These are phyloP conservation scores for Erebia palarica DNA, from an alignment of 2,888 invertebrate genomes.

Conservation along the genomic window DNA sequence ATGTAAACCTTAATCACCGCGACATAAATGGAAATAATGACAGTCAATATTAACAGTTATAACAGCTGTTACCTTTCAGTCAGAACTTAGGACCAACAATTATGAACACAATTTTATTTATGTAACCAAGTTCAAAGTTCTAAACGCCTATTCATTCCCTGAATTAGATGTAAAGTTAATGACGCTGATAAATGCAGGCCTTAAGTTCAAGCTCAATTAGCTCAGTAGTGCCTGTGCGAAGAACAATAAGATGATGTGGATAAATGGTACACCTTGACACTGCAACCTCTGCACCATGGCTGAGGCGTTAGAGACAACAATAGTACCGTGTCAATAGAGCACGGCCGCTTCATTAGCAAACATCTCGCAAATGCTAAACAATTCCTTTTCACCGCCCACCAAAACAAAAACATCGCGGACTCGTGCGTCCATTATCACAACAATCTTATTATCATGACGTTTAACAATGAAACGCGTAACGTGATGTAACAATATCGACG, in stretches of 20 bases:
- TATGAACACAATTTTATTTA: too few relatives aligned
- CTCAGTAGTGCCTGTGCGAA: slow-evolving; percentile 38
- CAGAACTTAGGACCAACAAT: not conserved
- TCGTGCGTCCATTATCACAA: slow-evolving; percentile 20
- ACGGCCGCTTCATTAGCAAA: slow-evolving; percentile 61
- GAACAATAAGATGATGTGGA: slow-evolving; percentile 38
- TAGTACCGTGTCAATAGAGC: slow-evolving; percentile 66
- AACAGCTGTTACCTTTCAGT: not conserved
- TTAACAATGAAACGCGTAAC: slow-evolving; percentile 22
- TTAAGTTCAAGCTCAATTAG: slow-evolving; percentile 40
- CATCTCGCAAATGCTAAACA: slow-evolving; percentile 56
- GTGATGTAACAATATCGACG: slow-evolving; percentile 32
- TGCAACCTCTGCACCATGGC: slow-evolving; percentile 57
- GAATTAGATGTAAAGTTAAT: slow-evolving; percentile 1
- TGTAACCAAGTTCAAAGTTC: slow-evolving; percentile 5
- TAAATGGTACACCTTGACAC: slow-evolving; percentile 65
- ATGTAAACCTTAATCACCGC: slow-evolving; percentile 1
- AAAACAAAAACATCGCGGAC: slow-evolving; percentile 50
- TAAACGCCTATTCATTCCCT: slow-evolving; percentile 29
- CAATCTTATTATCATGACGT: slow-evolving; percentile 10
- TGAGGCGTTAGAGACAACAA: slow-evolving; percentile 50
- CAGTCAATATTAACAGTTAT: not conserved
- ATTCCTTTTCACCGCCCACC: slow-evolving; percentile 47
- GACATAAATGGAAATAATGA: not conserved
- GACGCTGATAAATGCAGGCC: not conserved